phyloP scores from a whole-genome alignment of 30 jellyfish, hydroid and myxozoan genomes.

The Chrysaora quinquecirrha region DNA sequence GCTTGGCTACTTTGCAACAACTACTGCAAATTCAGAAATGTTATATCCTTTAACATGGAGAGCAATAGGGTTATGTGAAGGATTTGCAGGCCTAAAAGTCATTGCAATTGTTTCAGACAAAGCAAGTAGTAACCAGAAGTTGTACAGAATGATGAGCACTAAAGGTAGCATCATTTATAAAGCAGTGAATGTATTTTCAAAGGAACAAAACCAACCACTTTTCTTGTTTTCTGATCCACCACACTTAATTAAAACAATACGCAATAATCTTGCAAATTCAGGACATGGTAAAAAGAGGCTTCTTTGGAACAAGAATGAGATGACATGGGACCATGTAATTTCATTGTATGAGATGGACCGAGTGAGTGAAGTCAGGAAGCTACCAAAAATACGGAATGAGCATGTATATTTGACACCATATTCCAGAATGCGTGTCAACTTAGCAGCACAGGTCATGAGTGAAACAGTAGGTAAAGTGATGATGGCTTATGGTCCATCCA shows the following conservation, averaged over 20 bases:
- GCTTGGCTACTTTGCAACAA: constrained; percentile 52
- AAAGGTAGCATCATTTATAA: constrained; percentile 13
- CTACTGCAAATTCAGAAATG: constrained; percentile 41
- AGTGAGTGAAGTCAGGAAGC: constrained; percentile 39
- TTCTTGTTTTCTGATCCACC: constrained; percentile 44
- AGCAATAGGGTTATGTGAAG: constrained; percentile 36
- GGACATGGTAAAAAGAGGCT: constrained; percentile 38
- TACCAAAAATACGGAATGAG: constrained; percentile 25
- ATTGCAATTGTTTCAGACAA: constrained; percentile 41
- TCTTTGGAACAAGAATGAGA: constrained; percentile 31
- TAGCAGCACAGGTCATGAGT: constrained; percentile 67
- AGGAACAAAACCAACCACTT: constrained; percentile 27
- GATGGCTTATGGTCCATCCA: constrained; percentile 29
- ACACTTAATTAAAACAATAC: constrained; percentile 24
- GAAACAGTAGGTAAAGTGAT: constrained; percentile 49
- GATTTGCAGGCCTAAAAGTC: constrained; percentile 40
- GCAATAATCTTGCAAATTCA: constrained; percentile 36
- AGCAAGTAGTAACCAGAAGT: constrained; percentile 36
- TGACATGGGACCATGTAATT: constrained; percentile 24
- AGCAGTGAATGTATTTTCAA: constrained; percentile 24
- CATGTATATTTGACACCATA: constrained; percentile 16
- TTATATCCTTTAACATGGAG: constrained; percentile 46
- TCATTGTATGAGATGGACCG: constrained; percentile 18
- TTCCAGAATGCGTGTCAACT: constrained; percentile 40
- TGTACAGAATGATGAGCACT: constrained; percentile 23